Evolutionary conservation across 2,888 invertebrate species (phyloP), one percentile per base, ranked within the genome.

Genomic region (Teinopalpus imperialis): DNA sequence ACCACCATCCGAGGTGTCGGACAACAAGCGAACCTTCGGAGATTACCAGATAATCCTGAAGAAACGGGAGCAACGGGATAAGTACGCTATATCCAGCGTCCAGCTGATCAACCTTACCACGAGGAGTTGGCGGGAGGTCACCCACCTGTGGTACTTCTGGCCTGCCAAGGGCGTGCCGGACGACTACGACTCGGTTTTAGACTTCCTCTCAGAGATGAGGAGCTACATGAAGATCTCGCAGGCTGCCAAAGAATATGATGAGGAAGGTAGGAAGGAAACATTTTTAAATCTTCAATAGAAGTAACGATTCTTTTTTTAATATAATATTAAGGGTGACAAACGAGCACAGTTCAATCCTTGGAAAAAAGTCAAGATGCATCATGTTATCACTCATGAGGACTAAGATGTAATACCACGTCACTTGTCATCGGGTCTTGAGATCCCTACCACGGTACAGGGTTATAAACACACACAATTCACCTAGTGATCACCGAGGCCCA

Each of bases 141-240:
- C 93, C 0, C 98, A 98, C 68, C 92, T 97, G 65, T 98, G 98
- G 97, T 97, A 96, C 86, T 93, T 96, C 66, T 98, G 98, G 98
- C 97, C 98, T 0, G 91, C 92, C n/a, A 92, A 94, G 52, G 97
- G 97, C 0, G 94, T 95, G 0, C 97, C 97, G 1, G 91, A 91
- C 3, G 97, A 97, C 63, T 93, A 94, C 39, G 93, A 94, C 39
- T 94, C 95, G 0, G 89, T 98, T 32, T 94, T 97, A 34, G 95
- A 96, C 40, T 96, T 97, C 82, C 89, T 98, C 27, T 91, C 95
- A 9, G 97, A 97, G 78, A 95, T 96, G 51, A 91, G 97, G 67
- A 86, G 77, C 39, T 87, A 81, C 39, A 86, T 89, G 82, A 89
- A 89, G 62, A 67, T 85, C 14, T 75, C 89, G 49, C 89, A 89